Conservation (phyloP, 2,113 vertebrate genomes). For the Pao palembangensis region DNA sequence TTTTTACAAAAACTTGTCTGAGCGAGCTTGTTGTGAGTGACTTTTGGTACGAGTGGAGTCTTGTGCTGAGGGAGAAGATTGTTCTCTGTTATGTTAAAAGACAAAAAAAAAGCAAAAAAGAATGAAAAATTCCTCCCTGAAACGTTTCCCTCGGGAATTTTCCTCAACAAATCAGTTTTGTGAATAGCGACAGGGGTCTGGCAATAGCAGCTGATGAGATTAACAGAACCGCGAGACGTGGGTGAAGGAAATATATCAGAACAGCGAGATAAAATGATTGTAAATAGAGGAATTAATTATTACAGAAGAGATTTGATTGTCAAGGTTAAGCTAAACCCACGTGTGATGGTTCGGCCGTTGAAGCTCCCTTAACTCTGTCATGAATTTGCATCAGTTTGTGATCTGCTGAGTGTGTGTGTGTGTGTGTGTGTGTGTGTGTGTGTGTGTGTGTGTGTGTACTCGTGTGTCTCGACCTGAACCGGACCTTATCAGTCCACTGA, state of each 20-base stretch:
- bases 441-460: constrained; percentile 25
- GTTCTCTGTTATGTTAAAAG: background rate
- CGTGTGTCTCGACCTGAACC: constrained; percentile 42
- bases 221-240: constrained; percentile 27
- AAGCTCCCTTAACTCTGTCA: constrained; percentile 18
- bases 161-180: constrained; percentile 37
- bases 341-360: constrained; percentile 9
- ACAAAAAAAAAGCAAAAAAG: background rate
- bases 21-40: constrained; percentile 67
- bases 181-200: constrained; percentile 44
- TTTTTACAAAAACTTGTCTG: constrained; percentile 83
- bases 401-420: constrained; percentile 54
- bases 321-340: too few species aligned
- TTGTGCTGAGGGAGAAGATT: constrained; percentile 40
- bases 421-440: constrained; percentile 44
- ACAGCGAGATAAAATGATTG: constrained; percentile 48
- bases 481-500: constrained; percentile 31
- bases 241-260: constrained; percentile 39
- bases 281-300: constrained; percentile 61
- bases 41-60: constrained; percentile 47
- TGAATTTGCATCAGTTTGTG: constrained; percentile 44
- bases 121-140: constrained; percentile 21
- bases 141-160: constrained; percentile 45
- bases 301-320: constrained; percentile 30
- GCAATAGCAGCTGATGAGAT: constrained; percentile 59